Percentiles rank a stretch among this genome's conserved stretches.
Conservation (phyloP, 2,113 vertebrate genomes). For the Melanotaenia duboulayi region DNA sequence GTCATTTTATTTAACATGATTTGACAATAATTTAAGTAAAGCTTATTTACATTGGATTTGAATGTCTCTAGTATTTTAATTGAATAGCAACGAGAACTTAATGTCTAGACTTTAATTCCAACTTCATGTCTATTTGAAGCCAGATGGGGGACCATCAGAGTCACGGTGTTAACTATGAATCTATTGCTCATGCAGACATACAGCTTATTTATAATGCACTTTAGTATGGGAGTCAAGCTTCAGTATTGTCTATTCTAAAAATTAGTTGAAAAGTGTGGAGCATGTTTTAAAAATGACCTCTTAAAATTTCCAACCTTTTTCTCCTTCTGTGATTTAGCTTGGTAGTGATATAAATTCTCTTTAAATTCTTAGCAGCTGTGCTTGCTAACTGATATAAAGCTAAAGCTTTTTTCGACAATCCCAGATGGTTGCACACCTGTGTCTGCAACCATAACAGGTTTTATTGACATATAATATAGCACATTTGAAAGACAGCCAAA, state of each 20-base stretch:
- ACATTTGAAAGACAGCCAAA: slow-evolving; percentile 16
- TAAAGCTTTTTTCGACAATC: slow-evolving; percentile 53
- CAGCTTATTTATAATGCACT: background rate
- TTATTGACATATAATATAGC: slow-evolving; percentile 26
- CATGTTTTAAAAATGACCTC: background rate
- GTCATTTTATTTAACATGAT: no score
- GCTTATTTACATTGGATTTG: no score
- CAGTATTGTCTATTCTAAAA: background rate
- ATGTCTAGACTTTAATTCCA: background rate
- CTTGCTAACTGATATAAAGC: slow-evolving; percentile 31
- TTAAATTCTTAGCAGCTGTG: slow-evolving; percentile 36
- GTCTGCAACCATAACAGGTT: slow-evolving; percentile 22
- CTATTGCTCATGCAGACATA: background rate
- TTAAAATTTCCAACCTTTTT: background rate
- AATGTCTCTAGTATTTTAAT: background rate
- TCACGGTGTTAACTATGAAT: no score
- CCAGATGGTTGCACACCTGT: slow-evolving; percentile 67
- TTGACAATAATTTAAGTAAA: no score
- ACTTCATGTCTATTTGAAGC: no score
- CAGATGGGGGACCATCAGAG: no score
- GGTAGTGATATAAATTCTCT: background rate
- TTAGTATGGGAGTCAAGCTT: background rate
- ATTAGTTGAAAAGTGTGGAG: background rate
- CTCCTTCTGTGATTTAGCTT: background rate
- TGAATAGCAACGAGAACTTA: background rate